phyloP scores from a whole-genome alignment of 2,113 vertebrate species.

The Albula glossodonta region DNA sequence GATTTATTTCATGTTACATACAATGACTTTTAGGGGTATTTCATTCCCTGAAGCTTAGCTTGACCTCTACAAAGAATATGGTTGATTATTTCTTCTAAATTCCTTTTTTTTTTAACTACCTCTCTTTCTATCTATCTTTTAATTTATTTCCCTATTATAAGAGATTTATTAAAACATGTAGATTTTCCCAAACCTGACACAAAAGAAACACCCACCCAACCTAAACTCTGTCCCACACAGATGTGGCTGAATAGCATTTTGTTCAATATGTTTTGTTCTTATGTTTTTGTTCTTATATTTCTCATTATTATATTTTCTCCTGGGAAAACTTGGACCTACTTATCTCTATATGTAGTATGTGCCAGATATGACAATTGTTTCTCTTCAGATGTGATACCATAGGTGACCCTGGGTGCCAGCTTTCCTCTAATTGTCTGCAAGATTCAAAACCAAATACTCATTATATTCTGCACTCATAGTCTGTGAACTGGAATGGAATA shows the following conservation, averaged over 20 bases:
- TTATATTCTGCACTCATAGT: conserved; percentile 2
- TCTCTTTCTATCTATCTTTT: too few species aligned
- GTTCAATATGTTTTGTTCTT: background rate
- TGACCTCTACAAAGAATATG: too few species aligned
- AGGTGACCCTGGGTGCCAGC: background rate
- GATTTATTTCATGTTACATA: too few species aligned
- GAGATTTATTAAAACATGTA: background rate
- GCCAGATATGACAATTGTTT: background rate
- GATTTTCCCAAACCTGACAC: background rate
- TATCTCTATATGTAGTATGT: background rate
- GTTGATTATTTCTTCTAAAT: too few species aligned
- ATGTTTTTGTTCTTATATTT: background rate
- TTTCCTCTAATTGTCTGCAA: background rate
- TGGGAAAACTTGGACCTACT: background rate
- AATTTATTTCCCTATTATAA: too few species aligned
- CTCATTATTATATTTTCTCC: background rate
- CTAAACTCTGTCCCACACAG: background rate
- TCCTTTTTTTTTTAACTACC: too few species aligned
- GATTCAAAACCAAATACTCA: background rate
- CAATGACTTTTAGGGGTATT: too few species aligned
- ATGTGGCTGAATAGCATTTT: background rate
- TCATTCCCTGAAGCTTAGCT: too few species aligned
- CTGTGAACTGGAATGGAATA: background rate
- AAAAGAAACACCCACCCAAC: background rate
- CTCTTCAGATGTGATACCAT: background rate